A percentile compares a stretch with the other conserved stretches of the same genome.
Evolutionary conservation across 2,113 vertebrate species (phyloP).

Genomic region (Hydropotes inermis): DNA sequence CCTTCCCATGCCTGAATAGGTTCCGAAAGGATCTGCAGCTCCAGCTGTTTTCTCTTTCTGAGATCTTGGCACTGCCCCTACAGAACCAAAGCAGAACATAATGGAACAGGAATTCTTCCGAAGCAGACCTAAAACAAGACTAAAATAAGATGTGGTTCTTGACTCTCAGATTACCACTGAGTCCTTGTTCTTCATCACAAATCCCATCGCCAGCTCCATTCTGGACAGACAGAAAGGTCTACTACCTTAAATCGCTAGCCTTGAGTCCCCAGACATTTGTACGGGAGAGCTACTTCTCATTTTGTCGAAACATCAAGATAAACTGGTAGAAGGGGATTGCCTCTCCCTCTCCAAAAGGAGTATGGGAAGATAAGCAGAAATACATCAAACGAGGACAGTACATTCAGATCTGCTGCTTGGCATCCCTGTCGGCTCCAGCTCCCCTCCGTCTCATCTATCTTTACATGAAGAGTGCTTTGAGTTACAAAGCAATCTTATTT

Average conservation of each 20-base stretch:
- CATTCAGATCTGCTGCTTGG: background rate
- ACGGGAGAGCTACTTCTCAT: background rate
- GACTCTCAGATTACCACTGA: background rate
- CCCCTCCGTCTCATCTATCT: background rate
- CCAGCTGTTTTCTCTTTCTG: conserved; percentile 94
- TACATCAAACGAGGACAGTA: background rate
- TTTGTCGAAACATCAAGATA: background rate
- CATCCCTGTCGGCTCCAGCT: background rate
- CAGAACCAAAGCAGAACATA: conserved; percentile 47
- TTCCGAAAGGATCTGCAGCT: conserved; percentile 96
- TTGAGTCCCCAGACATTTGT: background rate
- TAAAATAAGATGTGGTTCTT: background rate
- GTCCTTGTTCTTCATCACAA: background rate
- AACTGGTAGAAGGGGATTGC: background rate
- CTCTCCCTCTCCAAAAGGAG: background rate
- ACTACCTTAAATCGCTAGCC: background rate
- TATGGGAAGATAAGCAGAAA: background rate
- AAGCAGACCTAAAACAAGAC: conserved; percentile 28
- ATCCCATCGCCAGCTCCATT: background rate
- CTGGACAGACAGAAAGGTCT: background rate
- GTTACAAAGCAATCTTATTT: conserved; percentile 18
- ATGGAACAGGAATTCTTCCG: background rate
- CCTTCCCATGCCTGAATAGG: conserved; percentile 96
- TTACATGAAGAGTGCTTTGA: background rate
- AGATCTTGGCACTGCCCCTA: conserved; percentile 94